Percentiles rank a stretch among this genome's conserved stretches.
Evolutionary conservation across 2,888 invertebrate genomes (phyloP).

Genomic region (Eudasyphora cyanicolor): DNA sequence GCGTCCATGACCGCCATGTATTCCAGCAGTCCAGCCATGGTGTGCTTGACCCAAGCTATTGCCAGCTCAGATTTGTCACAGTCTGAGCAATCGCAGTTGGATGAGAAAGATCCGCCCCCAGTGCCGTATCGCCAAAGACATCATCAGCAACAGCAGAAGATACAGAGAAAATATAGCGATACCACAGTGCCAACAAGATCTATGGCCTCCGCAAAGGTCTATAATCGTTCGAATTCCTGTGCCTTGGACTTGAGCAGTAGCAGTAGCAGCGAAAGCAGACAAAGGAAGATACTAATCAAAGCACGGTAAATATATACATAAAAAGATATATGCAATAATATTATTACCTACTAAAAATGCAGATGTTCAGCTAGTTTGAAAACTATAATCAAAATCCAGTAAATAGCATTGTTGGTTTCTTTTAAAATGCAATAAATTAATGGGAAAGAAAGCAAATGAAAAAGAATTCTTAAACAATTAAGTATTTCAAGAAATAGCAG

Average conservation of each 20-base stretch:
- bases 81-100: no score
- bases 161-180: conserved; percentile 22
- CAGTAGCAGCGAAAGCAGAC: conserved; percentile 20
- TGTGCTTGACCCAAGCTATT: conserved; percentile 55
- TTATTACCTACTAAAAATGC: no score
- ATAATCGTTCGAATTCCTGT: conserved; percentile 38
- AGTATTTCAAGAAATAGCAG: no score
- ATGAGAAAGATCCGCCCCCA: not conserved
- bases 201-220: not conserved
- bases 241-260: not conserved
- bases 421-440: no score
- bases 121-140: not conserved
- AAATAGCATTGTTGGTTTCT: no score
- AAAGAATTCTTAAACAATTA: no score
- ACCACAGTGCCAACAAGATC: not conserved
- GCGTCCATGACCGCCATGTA: conserved; percentile 38
- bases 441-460: no score
- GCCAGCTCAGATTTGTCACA: conserved; percentile 28
- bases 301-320: conserved; percentile 51
- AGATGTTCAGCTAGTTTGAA: no score
- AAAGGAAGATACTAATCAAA: conserved; percentile 55
- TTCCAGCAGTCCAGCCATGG: conserved; percentile 43
- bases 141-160: not conserved
- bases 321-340: not conserved
- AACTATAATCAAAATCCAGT: no score